phyloP scores from a whole-genome alignment of 2,113 vertebrate genomes.

The Passer domesticus region DNA sequence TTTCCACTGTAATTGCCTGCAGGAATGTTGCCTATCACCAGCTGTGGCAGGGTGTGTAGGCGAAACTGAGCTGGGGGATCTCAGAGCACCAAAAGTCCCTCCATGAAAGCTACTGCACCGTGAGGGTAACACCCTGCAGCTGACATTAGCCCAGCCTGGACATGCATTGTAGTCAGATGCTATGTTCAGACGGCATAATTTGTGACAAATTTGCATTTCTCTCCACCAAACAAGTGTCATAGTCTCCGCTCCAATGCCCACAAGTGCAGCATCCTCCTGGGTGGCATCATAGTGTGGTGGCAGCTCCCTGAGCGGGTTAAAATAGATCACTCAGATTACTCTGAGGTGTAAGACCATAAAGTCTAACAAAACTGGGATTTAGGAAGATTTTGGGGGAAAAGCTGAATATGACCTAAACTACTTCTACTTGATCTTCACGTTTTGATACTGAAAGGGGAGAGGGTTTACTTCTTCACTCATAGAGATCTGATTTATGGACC shows the following conservation, averaged over 20 bases:
- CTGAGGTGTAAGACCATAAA: neutral
- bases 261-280: rapidly evolving
- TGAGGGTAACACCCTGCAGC: neutral
- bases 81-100: neutral
- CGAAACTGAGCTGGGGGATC: neutral
- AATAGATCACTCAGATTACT: neutral
- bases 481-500: neutral
- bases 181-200: neutral
- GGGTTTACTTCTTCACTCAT: neutral
- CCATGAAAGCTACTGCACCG: rapidly evolving
- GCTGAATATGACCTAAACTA: neutral
- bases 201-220: neutral
- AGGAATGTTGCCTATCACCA: constrained; percentile 32
- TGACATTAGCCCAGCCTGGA: neutral
- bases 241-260: neutral
- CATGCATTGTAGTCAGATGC: neutral
- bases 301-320: neutral
- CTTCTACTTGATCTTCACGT: neutral
- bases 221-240: neutral
- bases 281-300: neutral
- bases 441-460: neutral
- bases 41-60: neutral
- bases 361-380: neutral
- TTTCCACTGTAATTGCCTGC: constrained; percentile 4
- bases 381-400: neutral